Evolutionary conservation across 2,888 invertebrate genomes (phyloP).

Genomic region (Aplocera efformata): DNA sequence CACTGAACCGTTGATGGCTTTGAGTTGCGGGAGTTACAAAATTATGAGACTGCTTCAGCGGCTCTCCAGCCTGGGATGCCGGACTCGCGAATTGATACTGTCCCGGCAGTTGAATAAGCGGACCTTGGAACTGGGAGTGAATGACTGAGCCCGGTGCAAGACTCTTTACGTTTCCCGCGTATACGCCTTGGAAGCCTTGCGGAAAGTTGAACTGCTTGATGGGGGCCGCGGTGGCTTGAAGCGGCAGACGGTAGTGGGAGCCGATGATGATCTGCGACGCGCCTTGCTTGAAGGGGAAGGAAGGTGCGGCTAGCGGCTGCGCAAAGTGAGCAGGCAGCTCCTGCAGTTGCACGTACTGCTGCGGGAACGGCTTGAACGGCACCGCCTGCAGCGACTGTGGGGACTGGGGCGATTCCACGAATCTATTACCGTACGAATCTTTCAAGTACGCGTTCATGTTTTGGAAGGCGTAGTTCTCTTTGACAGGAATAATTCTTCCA

Average conservation of each 20-base stretch:
- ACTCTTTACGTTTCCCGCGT: conserved; percentile 45
- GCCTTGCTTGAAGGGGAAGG: conserved; percentile 49
- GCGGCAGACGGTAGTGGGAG: conserved; percentile 48
- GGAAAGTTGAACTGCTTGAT: conserved; percentile 34
- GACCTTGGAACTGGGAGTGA: conserved; percentile 26
- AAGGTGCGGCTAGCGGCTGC: conserved; percentile 57
- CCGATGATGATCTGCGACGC: conserved; percentile 51
- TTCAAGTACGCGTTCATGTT: conserved; percentile 54
- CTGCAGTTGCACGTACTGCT: conserved; percentile 64
- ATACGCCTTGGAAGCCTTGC: conserved; percentile 44
- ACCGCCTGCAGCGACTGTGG: conserved; percentile 51
- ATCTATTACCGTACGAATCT: conserved; percentile 71
- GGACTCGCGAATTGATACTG: conserved; percentile 11
- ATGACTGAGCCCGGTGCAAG: conserved; percentile 37
- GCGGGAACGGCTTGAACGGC: conserved; percentile 58
- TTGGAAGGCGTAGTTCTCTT: conserved; percentile 46
- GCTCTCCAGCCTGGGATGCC: conserved; percentile 1
- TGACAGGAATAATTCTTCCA: conserved; percentile 50
- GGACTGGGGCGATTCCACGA: conserved; percentile 50
- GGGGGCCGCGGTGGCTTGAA: conserved; percentile 44
- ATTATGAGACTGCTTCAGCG: conserved; percentile 10
- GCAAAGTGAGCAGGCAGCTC: conserved; percentile 64
- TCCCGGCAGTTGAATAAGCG: conserved; percentile 18
- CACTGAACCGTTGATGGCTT: conserved; percentile 11
- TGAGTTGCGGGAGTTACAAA: conserved; percentile 10